Base-by-base conservation (phyloP, 2,888 invertebrate species). In the Chelonus formosanus region DNA sequence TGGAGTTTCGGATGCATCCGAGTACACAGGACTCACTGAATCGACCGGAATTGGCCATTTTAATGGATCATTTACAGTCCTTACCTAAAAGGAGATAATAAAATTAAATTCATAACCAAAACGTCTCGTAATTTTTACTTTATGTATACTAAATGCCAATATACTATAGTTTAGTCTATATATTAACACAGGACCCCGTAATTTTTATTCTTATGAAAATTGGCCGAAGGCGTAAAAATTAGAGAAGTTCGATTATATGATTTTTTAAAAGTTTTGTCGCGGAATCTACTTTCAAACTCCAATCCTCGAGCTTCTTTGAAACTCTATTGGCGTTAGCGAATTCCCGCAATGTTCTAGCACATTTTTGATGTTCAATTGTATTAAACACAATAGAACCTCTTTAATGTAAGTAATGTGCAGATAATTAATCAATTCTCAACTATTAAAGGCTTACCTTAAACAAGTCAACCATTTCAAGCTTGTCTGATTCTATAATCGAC, bases 21-120 rank as follows among this genome's bases (percentile, higher is more conserved):
- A 65, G 56, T 69, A 74, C 4, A 73, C 55, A 3, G 75, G 73
- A 71, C 77, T 76, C 56, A 71, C 68, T 10, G 74, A 60, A 47
- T 88, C 85, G 80, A 92, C 92, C 8, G 89, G 85, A 52, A 95
- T 90, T 36, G 97, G 97, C 98, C 98, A 98, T 81, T 90, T 91
- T 7, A 88, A 87, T 2, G 98, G 95, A 77, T 95, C 90, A 72
- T 90, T 88, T 72, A 90, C 91, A 60, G 96, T 93, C 78, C 97
- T 89, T 59, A 95, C 93, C 92, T 92, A 83, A 34, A 79, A 80
- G 65, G 63, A 63, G 62, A 45, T 6, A 61, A 35, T 5, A 35
- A 48, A 56, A 57, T 47, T n/a, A 10, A 65, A 10, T 48, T 31
- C 10, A 43, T 52, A 10, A 36, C 35, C 60, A 48, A 58, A 34